These are phyloP conservation scores for Batillaria attramentaria DNA, from an alignment of 1,140 invertebrate genomes.

Conservation along the genomic window DNA sequence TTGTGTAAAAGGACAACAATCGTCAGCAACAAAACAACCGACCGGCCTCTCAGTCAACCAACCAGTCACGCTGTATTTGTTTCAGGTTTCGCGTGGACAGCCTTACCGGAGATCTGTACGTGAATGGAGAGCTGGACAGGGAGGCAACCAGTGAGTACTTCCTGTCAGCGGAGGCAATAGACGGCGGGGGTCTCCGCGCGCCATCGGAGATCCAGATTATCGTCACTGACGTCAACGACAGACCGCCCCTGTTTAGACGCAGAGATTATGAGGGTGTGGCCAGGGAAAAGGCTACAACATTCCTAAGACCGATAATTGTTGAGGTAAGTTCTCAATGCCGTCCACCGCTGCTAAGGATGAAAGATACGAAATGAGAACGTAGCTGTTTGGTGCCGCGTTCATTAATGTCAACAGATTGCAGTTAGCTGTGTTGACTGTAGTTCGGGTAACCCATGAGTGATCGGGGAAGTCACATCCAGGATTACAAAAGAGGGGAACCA, in stretches of 20 bases:
- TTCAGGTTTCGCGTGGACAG: constrained; percentile 87
- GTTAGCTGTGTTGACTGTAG: too few relatives aligned
- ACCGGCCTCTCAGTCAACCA: too few relatives aligned
- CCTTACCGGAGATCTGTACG: constrained; percentile 85
- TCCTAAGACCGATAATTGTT: constrained; percentile 51
- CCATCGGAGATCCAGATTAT: constrained; percentile 89
- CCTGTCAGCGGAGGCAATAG: constrained; percentile 91
- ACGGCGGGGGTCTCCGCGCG: constrained; percentile 90
- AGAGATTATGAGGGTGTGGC: constrained; percentile 53
- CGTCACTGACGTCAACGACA: constrained; percentile 74
- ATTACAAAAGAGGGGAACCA: too few relatives aligned
- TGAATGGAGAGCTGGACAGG: constrained; percentile 84
- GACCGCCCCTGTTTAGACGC: constrained; percentile 75
- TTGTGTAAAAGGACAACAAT: constrained; percentile 20
- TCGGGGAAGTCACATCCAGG: too few relatives aligned
- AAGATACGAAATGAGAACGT: too few relatives aligned
- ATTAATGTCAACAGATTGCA: too few relatives aligned
- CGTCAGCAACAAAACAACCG: too few relatives aligned
- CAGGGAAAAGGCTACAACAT: constrained; percentile 44
- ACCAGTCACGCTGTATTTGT: too few relatives aligned
- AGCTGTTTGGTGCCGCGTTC: too few relatives aligned
- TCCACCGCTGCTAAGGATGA: too few relatives aligned
- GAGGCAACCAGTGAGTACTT: constrained; percentile 90
- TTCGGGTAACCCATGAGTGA: too few relatives aligned
- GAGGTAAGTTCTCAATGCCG: constrained; percentile 46